Percentiles rank a stretch among this genome's conserved stretches.
phyloP scores from a whole-genome alignment of 2,888 invertebrate species.

The Apodemia zela region DNA sequence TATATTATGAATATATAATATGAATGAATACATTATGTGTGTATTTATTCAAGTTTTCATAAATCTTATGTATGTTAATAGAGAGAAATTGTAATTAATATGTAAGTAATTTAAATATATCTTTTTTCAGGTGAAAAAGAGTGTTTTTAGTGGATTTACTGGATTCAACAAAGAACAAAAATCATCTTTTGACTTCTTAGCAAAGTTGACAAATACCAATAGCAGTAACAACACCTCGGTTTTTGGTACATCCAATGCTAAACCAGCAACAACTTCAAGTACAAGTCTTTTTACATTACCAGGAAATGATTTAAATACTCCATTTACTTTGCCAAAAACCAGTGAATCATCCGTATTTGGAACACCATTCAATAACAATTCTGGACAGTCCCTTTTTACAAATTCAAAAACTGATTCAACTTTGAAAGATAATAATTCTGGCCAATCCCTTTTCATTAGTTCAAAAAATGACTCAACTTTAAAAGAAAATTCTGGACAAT shows the following conservation, averaged over 20 bases:
- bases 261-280: constrained; percentile 42
- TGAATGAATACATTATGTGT: no score
- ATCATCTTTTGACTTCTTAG: constrained; percentile 81
- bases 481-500: constrained; percentile 39
- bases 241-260: constrained; percentile 47
- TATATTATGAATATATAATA: no score
- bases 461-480: constrained; percentile 54
- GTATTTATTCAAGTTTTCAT: no score
- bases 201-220: constrained; percentile 74
- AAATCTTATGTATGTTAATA: no score
- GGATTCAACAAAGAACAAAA: constrained; percentile 81
- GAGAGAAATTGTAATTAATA: not conserved
- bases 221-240: constrained; percentile 48
- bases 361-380: constrained; percentile 34
- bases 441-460: constrained; percentile 41
- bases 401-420: constrained; percentile 51
- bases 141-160: constrained; percentile 85
- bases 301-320: constrained; percentile 21
- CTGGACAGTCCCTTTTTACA: constrained; percentile 43
- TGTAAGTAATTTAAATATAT: no score
- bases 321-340: constrained; percentile 11
- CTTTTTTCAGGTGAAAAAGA: constrained; percentile 68
- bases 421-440: constrained; percentile 39
- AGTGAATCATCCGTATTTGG: constrained; percentile 9
- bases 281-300: constrained; percentile 45